Evolutionary conservation across 2,113 vertebrate genomes (phyloP).

Genomic region (Hucho hucho): DNA sequence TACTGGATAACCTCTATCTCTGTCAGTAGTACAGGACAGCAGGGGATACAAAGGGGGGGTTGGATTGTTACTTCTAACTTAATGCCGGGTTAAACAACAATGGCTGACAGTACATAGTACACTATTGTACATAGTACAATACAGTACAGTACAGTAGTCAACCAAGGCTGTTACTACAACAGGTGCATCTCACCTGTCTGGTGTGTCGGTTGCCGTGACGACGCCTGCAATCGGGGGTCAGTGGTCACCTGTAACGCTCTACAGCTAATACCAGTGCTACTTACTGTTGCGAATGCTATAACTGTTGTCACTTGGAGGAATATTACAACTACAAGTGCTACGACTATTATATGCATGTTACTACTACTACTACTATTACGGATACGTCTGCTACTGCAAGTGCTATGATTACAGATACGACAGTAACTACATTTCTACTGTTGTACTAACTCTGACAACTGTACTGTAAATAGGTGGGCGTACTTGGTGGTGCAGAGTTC

Average conservation of each 20-base stretch:
- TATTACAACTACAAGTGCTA: conserved; percentile 41
- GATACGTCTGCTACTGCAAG: conserved; percentile 64
- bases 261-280: conserved; percentile 59
- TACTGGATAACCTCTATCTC: conserved; percentile 57
- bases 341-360: conserved; percentile 49
- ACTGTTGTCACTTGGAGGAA: conserved; percentile 4
- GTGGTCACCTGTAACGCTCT: conserved; percentile 39
- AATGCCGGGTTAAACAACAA: conserved; percentile 61
- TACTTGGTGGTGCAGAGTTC: conserved; percentile 34
- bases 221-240: conserved; percentile 61
- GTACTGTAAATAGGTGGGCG: conserved; percentile 61
- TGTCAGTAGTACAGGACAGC: conserved; percentile 64
- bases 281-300: conserved; percentile 16
- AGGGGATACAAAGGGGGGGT: conserved; percentile 65
- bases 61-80: conserved; percentile 58
- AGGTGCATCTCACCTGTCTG: conserved; percentile 56
- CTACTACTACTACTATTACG: conserved; percentile 57
- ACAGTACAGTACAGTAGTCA: conserved; percentile 58
- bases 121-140: no score
- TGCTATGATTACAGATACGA: conserved; percentile 56
- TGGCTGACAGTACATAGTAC: conserved; percentile 36
- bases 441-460: conserved; percentile 60
- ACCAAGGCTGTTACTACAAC: conserved; percentile 38
- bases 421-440: conserved; percentile 23
- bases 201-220: conserved; percentile 24